Percentiles rank a stretch among this genome's conserved stretches.
These are phyloP conservation scores for Epizoanthus illoricatus DNA, from an alignment of 92 coral and sea anemone genomes.

Conservation along the genomic window DNA sequence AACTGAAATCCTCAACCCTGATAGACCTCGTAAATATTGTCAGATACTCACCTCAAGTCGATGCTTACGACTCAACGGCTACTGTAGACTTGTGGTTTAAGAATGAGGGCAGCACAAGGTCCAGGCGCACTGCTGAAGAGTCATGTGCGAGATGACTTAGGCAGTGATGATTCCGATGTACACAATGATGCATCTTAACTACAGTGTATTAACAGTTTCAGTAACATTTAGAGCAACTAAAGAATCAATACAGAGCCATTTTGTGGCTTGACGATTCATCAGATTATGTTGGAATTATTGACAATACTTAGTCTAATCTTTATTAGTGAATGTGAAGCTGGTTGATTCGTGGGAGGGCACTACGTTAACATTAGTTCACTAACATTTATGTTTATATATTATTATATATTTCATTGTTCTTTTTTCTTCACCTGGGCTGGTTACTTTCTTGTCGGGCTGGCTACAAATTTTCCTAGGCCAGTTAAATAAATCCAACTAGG, in stretches of 20 bases:
- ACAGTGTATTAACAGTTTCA: too few species aligned
- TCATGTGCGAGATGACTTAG: slow-evolving; percentile 6
- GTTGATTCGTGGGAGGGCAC: slow-evolving; percentile 10
- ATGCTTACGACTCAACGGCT: slow-evolving; percentile 23
- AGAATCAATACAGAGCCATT: not conserved
- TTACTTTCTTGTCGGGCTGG: slow-evolving; percentile 33
- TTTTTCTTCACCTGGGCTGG: slow-evolving; percentile 37
- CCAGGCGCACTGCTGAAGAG: slow-evolving; percentile 8
- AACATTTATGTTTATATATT: slow-evolving; percentile 9
- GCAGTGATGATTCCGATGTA: slow-evolving; percentile 8
- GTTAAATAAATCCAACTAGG: slow-evolving; percentile 33
- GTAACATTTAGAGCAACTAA: too few species aligned
- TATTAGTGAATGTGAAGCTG: not conserved
- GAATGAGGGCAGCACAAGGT: slow-evolving; percentile 29
- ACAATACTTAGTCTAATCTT: not conserved
- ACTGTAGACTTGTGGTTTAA: slow-evolving; percentile 28
- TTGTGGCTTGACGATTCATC: not conserved
- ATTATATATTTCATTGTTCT: slow-evolving; percentile 24
- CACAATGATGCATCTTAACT: not conserved
- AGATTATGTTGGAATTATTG: not conserved
- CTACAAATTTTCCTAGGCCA: slow-evolving; percentile 28
- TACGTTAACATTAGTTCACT: slow-evolving; percentile 18
- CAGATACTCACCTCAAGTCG: slow-evolving; percentile 26
- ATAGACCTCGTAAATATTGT: slow-evolving; percentile 27
- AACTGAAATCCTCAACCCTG: slow-evolving; percentile 26